These are phyloP conservation scores for Tetranychus truncatus DNA, from an alignment of 2,888 invertebrate genomes.

Conservation along the genomic window DNA sequence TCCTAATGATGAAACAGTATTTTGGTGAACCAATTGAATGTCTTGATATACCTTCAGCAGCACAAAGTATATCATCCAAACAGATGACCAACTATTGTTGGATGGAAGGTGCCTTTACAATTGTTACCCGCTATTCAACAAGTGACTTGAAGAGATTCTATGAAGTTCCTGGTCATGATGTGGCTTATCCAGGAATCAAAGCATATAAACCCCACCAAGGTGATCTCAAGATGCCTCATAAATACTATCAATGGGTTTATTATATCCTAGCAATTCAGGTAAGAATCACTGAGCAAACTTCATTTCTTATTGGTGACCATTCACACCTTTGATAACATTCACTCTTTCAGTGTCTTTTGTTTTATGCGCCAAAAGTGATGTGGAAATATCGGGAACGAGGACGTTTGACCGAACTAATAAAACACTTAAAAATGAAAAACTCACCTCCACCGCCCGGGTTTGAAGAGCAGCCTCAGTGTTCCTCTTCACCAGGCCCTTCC, in stretches of 20 bases:
- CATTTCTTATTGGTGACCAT: too few species aligned
- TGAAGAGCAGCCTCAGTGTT: background rate
- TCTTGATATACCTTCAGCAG: background rate
- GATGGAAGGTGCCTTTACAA: slow-evolving; percentile 9
- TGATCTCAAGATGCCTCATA: background rate
- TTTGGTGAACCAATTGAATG: slow-evolving; percentile 14
- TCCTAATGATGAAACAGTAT: slow-evolving; percentile 11
- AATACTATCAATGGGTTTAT: slow-evolving; percentile 12
- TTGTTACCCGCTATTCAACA: slow-evolving; percentile 34
- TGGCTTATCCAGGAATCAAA: slow-evolving; percentile 5
- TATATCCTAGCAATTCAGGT: slow-evolving; percentile 6
- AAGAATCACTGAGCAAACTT: too few species aligned
- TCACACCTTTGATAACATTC: slow-evolving; percentile 50
- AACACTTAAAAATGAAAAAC: background rate
- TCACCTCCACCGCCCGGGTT: background rate
- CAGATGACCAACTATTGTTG: slow-evolving; percentile 5
- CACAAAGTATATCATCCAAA: background rate
- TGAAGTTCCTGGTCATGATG: background rate
- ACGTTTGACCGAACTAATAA: background rate
- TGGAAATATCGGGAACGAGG: background rate
- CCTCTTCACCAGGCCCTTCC: background rate
- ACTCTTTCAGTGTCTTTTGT: slow-evolving; percentile 30
- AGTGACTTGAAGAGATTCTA: background rate
- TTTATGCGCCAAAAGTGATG: background rate
- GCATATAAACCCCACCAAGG: background rate